Base-by-base conservation (phyloP, 2,888 invertebrate genomes). In the Scaptomyza caliginosa region DNA sequence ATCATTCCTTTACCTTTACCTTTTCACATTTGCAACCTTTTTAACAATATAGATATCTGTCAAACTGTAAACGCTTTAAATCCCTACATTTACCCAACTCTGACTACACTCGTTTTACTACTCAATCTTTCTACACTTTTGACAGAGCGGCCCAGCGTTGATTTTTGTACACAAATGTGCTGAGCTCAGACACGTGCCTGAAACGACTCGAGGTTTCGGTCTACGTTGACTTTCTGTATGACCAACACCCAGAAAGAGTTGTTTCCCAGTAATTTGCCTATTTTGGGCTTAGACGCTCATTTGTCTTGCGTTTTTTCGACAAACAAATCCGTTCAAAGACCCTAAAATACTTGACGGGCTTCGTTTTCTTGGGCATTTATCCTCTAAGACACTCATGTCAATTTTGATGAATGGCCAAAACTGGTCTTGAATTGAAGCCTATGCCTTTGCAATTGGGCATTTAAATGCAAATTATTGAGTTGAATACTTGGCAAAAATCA, bases 241-340 rank as follows among this genome's bases (percentile, higher is more conserved):
- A 46, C 46, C 34, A 40, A 56, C 52, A 55, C 52, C 52, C 43
- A 45, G 63, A 73, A 77, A 66, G 71, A 76, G 85, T 71, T 78
- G 74, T 76, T 78, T 68, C 39, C 65, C 30, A 68, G 55, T 78
- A 78, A 81, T 81, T 76, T 78, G 71, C 63, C 77, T 69, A 84
- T 81, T 82, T 81, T 60, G 40, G 59, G 64, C 77, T 84, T 71
- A 78, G 77, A 56, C 48, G 50, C 71, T 74, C 68, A 74, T 81
- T 81, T 81, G 79, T 74, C 71, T 67, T 74, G 23, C 39, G 59
- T 28, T 52, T 43, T 43, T 1, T 57, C 40, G 39, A 45, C 48
- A 43, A 39, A 43, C 40, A 74, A 68, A 68, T 70, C 71, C 50
- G 39, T 34, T 67, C 62, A 26, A 72, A 65, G 63, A 50, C 57